Evolutionary conservation across 2,797 vertebrate genomes (phyloP), one percentile per base, ranked within the genome.

Genomic region (Peromyscus melanophrys): DNA sequence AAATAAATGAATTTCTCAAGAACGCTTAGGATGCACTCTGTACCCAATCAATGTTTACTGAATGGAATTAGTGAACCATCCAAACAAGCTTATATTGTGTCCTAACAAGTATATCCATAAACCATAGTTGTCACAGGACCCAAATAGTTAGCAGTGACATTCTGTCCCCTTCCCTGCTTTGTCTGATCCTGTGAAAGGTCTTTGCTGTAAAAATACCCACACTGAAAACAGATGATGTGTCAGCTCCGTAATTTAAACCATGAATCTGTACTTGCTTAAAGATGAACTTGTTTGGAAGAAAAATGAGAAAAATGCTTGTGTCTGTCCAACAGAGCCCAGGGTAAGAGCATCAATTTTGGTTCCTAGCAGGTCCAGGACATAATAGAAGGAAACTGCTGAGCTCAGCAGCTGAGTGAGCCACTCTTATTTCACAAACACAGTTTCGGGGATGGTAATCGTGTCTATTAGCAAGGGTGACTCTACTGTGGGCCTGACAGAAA

Each of bases 201-300:
- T 96, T 93, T 88, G 96, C 46, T 96, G 87, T 65, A 93, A 97
- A 76, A 97, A 96, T 93, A 95, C 84, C 80, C 92, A 95, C n/a
- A 2, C 80, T 57, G 94, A 96, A 97, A 97, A 98, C 92, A 96
- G 98, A 98, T 98, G 96, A 98, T 92, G 76, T 98, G 98, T 98
- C 98, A 98, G 67, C 95, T 61, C 88, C 25, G 92, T 97, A 98
- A 98, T 98, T 98, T 98, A 98, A 98, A 94, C 96, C 80, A 83
- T 97, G 98, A 97, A 96, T 98, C 98, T 98, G 89, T 23, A 96
- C 97, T 98, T 98, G 97, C 95, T 98, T 98, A 97, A 98, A 97
- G 97, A 98, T 98, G 97, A 98, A 98, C 97, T 98, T 98, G 97
- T 94, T 97, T 96, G 90, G 93, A 97, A 98, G 98, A 98, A 98